Percentiles rank a stretch among this genome's conserved stretches.
Evolutionary conservation across 2,113 vertebrate genomes (phyloP).

Genomic region (Halcyon malimbica): DNA sequence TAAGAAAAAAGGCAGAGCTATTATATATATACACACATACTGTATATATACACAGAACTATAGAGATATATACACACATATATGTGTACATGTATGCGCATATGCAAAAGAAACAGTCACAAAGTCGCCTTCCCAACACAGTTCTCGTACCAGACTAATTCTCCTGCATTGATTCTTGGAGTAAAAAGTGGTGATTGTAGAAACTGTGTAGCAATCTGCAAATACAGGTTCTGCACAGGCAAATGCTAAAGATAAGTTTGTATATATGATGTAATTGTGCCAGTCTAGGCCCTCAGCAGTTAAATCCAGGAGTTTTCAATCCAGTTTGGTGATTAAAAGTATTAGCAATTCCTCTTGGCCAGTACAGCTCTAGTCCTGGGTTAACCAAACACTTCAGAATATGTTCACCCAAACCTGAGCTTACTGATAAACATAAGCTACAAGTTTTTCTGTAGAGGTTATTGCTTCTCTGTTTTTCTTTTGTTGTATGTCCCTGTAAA

Average conservation of each 20-base stretch:
- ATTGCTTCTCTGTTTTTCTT: not conserved
- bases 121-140: not conserved
- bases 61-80: not conserved
- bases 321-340: not conserved
- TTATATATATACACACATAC: not conserved
- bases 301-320: not conserved
- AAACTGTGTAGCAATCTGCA: not conserved
- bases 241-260: not conserved
- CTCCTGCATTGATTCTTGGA: not conserved
- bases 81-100: accelerated
- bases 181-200: not conserved
- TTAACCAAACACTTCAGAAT: not conserved
- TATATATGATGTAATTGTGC: not conserved
- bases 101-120: not conserved
- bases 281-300: not conserved
- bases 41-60: no score
- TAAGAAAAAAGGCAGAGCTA: not conserved
- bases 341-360: not conserved
- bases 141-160: not conserved
- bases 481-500: not conserved
- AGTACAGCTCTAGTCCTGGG: not conserved
- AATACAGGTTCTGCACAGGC: not conserved
- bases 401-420: not conserved
- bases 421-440: not conserved
- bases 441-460: not conserved